Conservation (phyloP, 2,113 vertebrate species). For the Cacatua alba region DNA sequence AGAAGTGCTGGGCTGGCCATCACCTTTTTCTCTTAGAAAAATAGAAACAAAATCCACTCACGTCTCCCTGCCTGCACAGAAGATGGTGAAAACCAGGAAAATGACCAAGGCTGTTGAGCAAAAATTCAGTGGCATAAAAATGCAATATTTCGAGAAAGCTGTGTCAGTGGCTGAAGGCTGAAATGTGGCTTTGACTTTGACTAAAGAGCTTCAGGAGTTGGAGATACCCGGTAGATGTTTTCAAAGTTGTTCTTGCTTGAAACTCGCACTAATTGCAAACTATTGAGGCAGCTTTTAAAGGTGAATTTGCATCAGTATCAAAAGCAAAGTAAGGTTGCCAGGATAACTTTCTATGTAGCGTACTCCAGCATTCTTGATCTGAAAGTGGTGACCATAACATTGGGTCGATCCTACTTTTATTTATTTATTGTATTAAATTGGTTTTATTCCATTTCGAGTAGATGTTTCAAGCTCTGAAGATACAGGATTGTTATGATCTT, state of each 20-base stretch:
- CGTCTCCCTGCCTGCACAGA: not conserved
- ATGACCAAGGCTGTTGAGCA: not conserved
- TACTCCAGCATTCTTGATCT: not conserved
- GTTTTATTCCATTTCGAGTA: slow-evolving; percentile 27
- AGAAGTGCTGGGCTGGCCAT: no score
- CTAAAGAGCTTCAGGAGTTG: not conserved
- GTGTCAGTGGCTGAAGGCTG: not conserved
- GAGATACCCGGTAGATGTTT: not conserved
- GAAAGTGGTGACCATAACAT: not conserved
- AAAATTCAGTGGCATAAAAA: not conserved
- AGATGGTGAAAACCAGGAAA: not conserved
- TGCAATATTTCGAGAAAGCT: not conserved
- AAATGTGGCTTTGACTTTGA: not conserved
- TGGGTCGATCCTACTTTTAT: not conserved
- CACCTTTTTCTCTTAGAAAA: not conserved
- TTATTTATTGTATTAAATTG: not conserved
- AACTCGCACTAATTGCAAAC: not conserved
- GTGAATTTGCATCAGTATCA: not conserved
- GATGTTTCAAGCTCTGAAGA: not conserved
- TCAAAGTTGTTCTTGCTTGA: not conserved
- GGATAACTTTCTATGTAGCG: not conserved
- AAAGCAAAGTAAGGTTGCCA: not conserved
- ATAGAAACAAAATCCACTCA: not conserved
- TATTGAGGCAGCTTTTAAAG: not conserved
- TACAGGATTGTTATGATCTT: not conserved